A percentile compares a stretch with the other conserved stretches of the same genome.
Conservation (phyloP, 1,140 invertebrate genomes). For the Drosophila lini region DNA sequence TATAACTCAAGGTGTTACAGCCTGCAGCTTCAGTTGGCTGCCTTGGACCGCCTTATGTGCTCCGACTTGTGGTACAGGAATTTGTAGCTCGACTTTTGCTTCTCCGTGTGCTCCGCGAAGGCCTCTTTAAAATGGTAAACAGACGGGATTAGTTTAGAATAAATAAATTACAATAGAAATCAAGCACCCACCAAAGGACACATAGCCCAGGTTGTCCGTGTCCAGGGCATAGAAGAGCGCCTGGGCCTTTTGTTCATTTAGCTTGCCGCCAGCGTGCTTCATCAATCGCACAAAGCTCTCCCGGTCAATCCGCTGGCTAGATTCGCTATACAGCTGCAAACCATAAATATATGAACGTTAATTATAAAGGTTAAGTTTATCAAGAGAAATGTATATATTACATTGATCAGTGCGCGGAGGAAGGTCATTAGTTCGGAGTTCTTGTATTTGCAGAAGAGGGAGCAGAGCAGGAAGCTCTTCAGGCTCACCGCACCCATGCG, state of each 20-base stretch:
- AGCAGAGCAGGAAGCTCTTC: constrained; percentile 77
- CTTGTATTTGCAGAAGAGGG: constrained; percentile 73
- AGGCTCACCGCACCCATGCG: constrained; percentile 64
- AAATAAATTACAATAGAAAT: background rate
- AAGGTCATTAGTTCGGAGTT: constrained; percentile 72
- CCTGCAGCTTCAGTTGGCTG: constrained; percentile 43
- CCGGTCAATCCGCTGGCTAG: constrained; percentile 60
- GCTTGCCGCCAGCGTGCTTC: constrained; percentile 66
- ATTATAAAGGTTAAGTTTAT: no score
- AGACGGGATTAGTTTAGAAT: background rate
- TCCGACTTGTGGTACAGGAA: constrained; percentile 76
- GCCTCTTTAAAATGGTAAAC: constrained; percentile 23
- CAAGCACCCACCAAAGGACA: constrained; percentile 62
- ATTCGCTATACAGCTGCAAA: constrained; percentile 68
- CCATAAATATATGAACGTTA: background rate
- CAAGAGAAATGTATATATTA: constrained; percentile 29
- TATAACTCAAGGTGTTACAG: constrained; percentile 18
- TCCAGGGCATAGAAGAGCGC: constrained; percentile 71
- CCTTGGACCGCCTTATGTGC: constrained; percentile 64
- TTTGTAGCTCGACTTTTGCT: constrained; percentile 54
- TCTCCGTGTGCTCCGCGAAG: constrained; percentile 59
- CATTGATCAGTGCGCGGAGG: constrained; percentile 65
- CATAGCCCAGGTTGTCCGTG: constrained; percentile 55
- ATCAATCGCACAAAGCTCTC: constrained; percentile 66
- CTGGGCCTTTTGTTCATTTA: constrained; percentile 65